Base-by-base conservation (phyloP, 2,888 invertebrate species). In the Eurytoma californica region DNA sequence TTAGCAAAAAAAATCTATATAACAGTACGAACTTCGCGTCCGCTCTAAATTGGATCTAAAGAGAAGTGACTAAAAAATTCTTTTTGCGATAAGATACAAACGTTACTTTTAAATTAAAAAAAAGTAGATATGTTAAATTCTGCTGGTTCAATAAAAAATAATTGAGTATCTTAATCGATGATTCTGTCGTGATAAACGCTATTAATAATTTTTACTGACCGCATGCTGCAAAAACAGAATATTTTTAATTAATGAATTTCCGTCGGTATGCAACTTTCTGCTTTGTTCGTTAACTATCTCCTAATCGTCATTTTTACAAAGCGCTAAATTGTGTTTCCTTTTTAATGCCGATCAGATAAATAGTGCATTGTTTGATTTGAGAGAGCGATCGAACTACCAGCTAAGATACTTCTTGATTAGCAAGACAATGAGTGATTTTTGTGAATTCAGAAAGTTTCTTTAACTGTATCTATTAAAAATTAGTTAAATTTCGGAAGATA, bases 291-390 rank as follows among this genome's bases (percentile, higher is more conserved):
- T 16, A 13, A 57, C 47, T 67, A 72, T 55, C 72, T 30, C 14
- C 16, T 9, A 47, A 75, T 68, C 60, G 57, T 18, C 30, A 47
- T 60, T 60, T 60, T 77, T 72, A 51, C 24, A 5, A 1, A 12
- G 0, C 51, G 0, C 20, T 14, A 51, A 77, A 78, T 73, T 61
- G 73, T 78, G 68, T 78, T 78, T 68, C 67, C 73, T 78, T 73
- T 55, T 72, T 57, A 73, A 73, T 63, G 55, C 30, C 57, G 63
- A 78, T 78, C 73, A 68, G 78, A 78, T 78, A 78, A 60, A 30
- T 39, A 24, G 16, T 18, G 77, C 63, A 78, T 78, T 78, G 78
- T 78, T 78, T 28, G 51, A 57, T 78, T 78, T 28, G 51, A 57
- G 57, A 20, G 63, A 67, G 39, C 20, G 28, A 67, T 77, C 24